A percentile compares a stretch with the other conserved stretches of the same genome.
phyloP scores from a whole-genome alignment of 2,888 invertebrate species.

The Archaeoteleia sp. region DNA sequence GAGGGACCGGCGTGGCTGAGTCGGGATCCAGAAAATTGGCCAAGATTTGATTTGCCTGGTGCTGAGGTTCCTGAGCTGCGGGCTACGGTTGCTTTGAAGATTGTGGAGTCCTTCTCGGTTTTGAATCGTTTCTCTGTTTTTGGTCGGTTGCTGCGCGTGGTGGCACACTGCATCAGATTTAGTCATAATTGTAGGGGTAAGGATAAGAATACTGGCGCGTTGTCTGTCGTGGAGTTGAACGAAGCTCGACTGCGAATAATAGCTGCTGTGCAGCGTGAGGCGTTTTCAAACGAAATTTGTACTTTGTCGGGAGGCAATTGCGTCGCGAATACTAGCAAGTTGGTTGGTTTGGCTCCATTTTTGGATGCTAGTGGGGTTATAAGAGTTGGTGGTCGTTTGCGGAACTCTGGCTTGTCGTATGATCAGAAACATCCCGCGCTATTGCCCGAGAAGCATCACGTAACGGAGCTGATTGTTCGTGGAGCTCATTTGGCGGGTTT shows the following conservation, averaged over 20 bases:
- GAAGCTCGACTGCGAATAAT: slow-evolving; percentile 13
- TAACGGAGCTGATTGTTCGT: no score
- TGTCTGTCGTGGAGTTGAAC: slow-evolving; percentile 13
- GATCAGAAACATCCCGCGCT: slow-evolving; percentile 4
- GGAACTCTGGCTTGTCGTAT: background rate
- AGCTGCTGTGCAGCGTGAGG: slow-evolving; percentile 9
- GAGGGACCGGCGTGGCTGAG: slow-evolving; percentile 43
- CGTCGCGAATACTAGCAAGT: background rate
- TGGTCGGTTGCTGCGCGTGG: background rate
- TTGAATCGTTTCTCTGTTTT: slow-evolving; percentile 3
- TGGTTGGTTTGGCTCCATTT: slow-evolving; percentile 13
- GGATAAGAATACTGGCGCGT: background rate
- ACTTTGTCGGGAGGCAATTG: background rate
- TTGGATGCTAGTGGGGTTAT: slow-evolving; percentile 14
- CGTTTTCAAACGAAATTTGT: slow-evolving; percentile 22
- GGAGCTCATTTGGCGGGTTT: no score
- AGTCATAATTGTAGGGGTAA: background rate
- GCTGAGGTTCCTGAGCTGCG: background rate
- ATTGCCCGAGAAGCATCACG: slow-evolving; percentile 7
- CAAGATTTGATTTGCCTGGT: background rate
- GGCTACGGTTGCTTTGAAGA: background rate
- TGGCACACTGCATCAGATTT: background rate
- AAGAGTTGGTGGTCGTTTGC: slow-evolving; percentile 11
- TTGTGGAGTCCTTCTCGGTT: background rate
- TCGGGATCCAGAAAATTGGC: background rate